Evolutionary conservation across 2,113 vertebrate species (phyloP), one percentile per base, ranked within the genome.

Genomic region (Mustelus asterias): DNA sequence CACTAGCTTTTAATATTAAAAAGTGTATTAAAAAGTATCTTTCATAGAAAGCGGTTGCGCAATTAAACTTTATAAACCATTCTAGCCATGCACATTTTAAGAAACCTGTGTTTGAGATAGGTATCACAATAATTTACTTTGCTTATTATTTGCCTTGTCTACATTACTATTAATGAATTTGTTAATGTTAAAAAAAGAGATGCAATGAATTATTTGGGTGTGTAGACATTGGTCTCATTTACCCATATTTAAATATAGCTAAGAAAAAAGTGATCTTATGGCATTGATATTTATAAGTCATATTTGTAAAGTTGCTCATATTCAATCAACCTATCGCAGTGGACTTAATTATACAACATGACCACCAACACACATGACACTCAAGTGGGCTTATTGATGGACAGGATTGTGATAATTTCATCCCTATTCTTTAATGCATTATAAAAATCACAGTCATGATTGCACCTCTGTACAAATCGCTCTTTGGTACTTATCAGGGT

Each of bases 331-430:
- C 54, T 63, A 63, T 92, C 16, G 1, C 58, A 37, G 5, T 92
- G 60, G 58, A 63, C 33, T 6, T 92, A 65, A 89, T 89, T 89
- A 54, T 58, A 11, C 48, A 60, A n/a, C 58, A 63, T 20, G 58
- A 92, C 58, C 89, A 92, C 58, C 58, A 67, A n/a, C 88, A 63
- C 54, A 37, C 37, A 37, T 93, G 89, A 93, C 60, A 93, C n/a
- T 60, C 63, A 41, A n/a, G 63, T 22, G 33, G 29, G 60, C n/a
- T 67, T 65, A 65, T 10, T 65, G 89, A 7, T n/a, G 58, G 88
- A 92, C 58, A 63, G 88, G n/a, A 92, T 63, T 60, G 26, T 92
- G 88, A 63, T 92, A 4, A 93, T 67, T 93, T 93, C 89, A 93
- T 93, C 33, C n/a, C 16, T 44, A 20, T 20, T 93, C 60, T 65